Conservation (phyloP, 2,113 vertebrate genomes). For the Scalopus aquaticus region DNA sequence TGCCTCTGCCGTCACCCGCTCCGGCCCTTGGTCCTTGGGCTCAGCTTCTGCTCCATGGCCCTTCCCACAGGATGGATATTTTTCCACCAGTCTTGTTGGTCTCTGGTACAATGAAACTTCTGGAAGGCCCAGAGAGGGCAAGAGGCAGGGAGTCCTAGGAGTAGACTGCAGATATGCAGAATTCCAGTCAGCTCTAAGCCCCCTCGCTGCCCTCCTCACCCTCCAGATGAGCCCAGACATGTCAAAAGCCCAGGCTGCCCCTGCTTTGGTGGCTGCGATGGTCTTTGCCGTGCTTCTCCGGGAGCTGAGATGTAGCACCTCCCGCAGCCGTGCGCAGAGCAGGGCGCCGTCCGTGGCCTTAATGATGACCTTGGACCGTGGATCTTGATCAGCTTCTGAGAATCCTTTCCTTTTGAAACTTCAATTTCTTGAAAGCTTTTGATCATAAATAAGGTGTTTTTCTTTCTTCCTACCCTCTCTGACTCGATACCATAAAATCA, state of each 20-base stretch:
- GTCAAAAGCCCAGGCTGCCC: not conserved
- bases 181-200: not conserved
- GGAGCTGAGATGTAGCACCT: not conserved
- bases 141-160: not conserved
- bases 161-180: not conserved
- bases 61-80: not conserved
- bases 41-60: not conserved
- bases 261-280: not conserved
- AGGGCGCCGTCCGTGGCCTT: not conserved
- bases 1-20: not conserved
- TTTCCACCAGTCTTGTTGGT: not conserved
- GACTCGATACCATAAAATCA: not conserved
- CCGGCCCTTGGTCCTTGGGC: not conserved
- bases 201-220: not conserved
- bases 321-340: not conserved
- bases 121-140: not conserved
- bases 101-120: not conserved
- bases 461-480: not conserved
- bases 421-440: not conserved
- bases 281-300: not conserved
- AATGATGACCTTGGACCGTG: not conserved
- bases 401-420: slow-evolving; percentile 25
- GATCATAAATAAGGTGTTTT: not conserved
- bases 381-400: not conserved
- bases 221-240: not conserved